Conservation (phyloP, 2,888 invertebrate species). For the Andrena flavipes region DNA sequence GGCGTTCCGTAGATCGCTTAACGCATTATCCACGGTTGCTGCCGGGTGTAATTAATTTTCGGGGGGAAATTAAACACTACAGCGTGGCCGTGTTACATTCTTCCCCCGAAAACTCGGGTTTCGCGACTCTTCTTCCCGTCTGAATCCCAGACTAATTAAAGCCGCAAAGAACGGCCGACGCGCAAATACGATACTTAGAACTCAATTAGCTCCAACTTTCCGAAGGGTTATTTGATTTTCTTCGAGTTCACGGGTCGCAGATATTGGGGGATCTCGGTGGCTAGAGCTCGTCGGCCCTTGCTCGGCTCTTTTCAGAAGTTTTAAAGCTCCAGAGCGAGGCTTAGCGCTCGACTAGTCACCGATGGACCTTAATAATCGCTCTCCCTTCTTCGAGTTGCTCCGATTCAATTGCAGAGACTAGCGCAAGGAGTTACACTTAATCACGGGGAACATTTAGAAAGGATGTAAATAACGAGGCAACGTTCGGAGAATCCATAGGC, state of each 20-base stretch:
- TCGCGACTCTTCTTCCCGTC: not conserved
- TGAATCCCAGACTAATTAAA: not conserved
- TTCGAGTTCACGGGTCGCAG: not conserved
- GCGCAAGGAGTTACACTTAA: no score
- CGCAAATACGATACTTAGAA: slow-evolving; percentile 22
- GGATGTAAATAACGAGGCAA: not conserved
- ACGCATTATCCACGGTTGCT: slow-evolving; percentile 12
- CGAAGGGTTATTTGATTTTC: slow-evolving; percentile 35
- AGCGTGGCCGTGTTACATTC: not conserved
- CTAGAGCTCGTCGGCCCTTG: no score
- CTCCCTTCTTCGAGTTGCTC: no score
- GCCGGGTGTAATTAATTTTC: slow-evolving; percentile 41
- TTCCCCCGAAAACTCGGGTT: not conserved
- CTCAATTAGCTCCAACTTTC: slow-evolving; percentile 20
- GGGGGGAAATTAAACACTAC: slow-evolving; percentile 2
- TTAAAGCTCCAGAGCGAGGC: not conserved
- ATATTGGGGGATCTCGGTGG: slow-evolving; percentile 8
- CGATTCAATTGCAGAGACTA: not conserved
- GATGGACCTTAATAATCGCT: no score
- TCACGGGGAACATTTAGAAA: no score
- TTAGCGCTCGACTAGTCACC: no score
- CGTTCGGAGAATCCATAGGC: not conserved
- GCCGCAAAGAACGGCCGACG: slow-evolving; percentile 13
- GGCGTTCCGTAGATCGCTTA: slow-evolving; percentile 24
- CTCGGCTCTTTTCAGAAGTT: not conserved